Evolutionary conservation across 2,888 invertebrate genomes (phyloP).

Genomic region (Nomada ruficornis): DNA sequence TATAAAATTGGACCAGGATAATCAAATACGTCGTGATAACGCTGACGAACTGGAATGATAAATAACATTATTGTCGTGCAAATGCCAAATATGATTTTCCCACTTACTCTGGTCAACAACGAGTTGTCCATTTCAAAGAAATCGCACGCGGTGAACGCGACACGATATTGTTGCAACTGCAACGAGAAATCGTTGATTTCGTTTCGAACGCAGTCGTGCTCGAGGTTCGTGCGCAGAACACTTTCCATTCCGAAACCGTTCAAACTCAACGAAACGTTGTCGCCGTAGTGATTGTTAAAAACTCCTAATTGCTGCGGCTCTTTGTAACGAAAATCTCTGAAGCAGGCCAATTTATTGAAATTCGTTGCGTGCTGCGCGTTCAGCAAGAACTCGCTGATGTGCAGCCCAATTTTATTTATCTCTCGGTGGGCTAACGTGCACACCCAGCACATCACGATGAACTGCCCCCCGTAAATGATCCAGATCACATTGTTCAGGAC

Average conservation of each 20-base stretch:
- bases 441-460: constrained; percentile 72
- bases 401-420: constrained; percentile 69
- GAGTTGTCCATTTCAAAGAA: constrained; percentile 76
- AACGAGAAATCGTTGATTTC: constrained; percentile 76
- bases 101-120: constrained; percentile 74
- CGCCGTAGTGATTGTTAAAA: not conserved
- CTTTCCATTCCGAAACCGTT: constrained; percentile 55
- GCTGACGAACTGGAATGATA: constrained; percentile 75
- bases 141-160: constrained; percentile 75
- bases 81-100: not conserved
- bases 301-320: constrained; percentile 17
- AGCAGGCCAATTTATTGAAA: constrained; percentile 10
- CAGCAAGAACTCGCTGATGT: constrained; percentile 66
- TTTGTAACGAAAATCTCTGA: not conserved
- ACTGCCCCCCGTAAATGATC: constrained; percentile 73
- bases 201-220: constrained; percentile 66
- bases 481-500: constrained; percentile 77
- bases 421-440: constrained; percentile 71
- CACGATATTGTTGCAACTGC: constrained; percentile 70
- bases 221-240: constrained; percentile 49
- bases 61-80: not conserved
- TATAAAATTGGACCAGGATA: constrained; percentile 78
- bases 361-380: constrained; percentile 42
- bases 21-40: constrained; percentile 78
- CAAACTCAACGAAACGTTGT: constrained; percentile 21